Evolutionary conservation across 2,113 vertebrate species (phyloP).

Genomic region (Alosa alosa): DNA sequence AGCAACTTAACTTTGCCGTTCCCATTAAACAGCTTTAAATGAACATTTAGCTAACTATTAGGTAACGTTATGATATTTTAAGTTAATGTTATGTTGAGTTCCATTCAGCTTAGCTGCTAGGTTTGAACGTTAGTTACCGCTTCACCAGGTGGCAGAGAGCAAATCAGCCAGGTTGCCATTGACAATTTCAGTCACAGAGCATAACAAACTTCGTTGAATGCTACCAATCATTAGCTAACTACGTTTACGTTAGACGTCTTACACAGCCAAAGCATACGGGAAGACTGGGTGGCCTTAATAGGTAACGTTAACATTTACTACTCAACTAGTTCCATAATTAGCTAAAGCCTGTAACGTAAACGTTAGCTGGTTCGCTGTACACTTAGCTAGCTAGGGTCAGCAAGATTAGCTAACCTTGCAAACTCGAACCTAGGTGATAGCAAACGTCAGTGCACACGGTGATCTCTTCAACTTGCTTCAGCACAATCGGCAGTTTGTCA

Average conservation of each 20-base stretch:
- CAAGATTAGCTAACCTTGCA: slow-evolving; percentile 17
- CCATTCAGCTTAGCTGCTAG: not conserved
- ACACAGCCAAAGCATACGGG: not conserved
- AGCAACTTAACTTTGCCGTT: not conserved
- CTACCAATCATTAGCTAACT: not conserved
- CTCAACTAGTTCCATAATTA: not conserved
- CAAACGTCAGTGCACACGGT: not conserved
- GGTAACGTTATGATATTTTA: not conserved
- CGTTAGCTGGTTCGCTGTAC: not conserved
- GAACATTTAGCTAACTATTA: not conserved
- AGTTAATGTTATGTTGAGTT: not conserved
- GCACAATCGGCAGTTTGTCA: not conserved
- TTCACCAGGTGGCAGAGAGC: not conserved
- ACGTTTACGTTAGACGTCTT: too few relatives aligned
- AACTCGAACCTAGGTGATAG: slow-evolving; percentile 7
- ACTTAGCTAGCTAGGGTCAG: slow-evolving; percentile 10
- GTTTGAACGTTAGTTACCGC: not conserved
- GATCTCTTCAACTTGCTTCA: not conserved
- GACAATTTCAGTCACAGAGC: not conserved
- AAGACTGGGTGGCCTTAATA: not conserved
- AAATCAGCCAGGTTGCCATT: not conserved
- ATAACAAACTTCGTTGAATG: not conserved
- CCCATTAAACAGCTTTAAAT: not conserved
- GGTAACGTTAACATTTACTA: not conserved
- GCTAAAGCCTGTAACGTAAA: not conserved